A percentile compares a stretch with the other conserved stretches of the same genome.
These are phyloP conservation scores for Hymenopus coronatus DNA, from an alignment of 2,888 invertebrate genomes.

Conservation along the genomic window DNA sequence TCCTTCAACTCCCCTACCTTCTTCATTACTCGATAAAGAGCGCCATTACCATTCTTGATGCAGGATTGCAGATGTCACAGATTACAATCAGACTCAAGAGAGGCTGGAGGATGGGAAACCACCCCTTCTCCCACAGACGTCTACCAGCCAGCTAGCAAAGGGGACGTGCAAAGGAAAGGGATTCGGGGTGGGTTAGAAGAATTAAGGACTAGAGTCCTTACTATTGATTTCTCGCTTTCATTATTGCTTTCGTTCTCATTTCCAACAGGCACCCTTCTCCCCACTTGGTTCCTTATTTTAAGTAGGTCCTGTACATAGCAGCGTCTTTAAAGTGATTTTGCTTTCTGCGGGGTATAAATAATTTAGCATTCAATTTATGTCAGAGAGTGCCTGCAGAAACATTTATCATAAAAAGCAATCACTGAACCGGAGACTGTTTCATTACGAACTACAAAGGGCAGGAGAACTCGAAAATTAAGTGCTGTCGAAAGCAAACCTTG, in stretches of 20 bases:
- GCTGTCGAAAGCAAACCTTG: neutral
- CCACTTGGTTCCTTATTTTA: slow-evolving; percentile 16
- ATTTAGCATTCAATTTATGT: slow-evolving; percentile 18
- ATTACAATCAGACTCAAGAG: slow-evolving; percentile 36
- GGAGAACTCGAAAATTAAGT: neutral
- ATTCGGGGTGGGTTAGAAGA: slow-evolving; percentile 22
- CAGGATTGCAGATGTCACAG: slow-evolving; percentile 47
- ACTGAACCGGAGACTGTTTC: neutral
- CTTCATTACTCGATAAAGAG: slow-evolving; percentile 46
- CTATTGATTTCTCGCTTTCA: slow-evolving; percentile 34
- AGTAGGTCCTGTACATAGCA: slow-evolving; percentile 16
- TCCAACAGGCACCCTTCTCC: neutral
- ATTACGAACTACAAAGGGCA: neutral
- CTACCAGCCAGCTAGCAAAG: neutral
- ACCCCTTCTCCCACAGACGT: slow-evolving; percentile 1
- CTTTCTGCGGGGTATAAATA: slow-evolving; percentile 24
- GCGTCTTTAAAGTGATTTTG: slow-evolving; percentile 6
- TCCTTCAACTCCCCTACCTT: slow-evolving; percentile 34
- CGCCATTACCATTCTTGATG: slow-evolving; percentile 43
- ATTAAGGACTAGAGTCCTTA: slow-evolving; percentile 28
- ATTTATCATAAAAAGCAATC: slow-evolving; percentile 7
- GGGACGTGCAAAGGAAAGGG: neutral
- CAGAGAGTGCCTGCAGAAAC: slow-evolving; percentile 10
- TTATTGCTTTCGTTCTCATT: slow-evolving; percentile 28
- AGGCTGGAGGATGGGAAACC: slow-evolving; percentile 20